A percentile compares a stretch with the other conserved stretches of the same genome.
phyloP scores from a whole-genome alignment of 2,888 invertebrate species.

The Pterostichus madidus region DNA sequence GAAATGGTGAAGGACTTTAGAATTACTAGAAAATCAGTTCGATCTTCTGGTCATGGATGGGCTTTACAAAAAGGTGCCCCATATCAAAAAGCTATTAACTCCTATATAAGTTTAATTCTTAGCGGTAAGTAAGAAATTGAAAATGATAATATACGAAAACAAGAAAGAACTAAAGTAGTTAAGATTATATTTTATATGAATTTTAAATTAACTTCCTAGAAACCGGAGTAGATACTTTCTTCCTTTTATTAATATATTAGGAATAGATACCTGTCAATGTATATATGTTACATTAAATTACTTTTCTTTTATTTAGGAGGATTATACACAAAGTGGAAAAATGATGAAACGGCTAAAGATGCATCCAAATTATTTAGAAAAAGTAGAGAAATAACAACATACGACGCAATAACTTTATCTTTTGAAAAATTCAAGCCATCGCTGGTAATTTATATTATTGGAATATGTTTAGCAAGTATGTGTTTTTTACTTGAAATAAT shows the following conservation, averaged over 20 bases:
- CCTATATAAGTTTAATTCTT: conserved; percentile 55
- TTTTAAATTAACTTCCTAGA: too few species aligned
- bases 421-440: conserved; percentile 38
- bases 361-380: conserved; percentile 11
- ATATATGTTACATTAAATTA: too few species aligned
- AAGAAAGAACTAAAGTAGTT: too few species aligned
- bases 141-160: too few species aligned
- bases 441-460: conserved; percentile 39
- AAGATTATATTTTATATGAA: too few species aligned
- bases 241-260: too few species aligned
- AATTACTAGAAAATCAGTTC: conserved; percentile 65
- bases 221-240: too few species aligned
- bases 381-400: conserved; percentile 31
- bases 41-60: conserved; percentile 67
- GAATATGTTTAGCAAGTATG: conserved; percentile 35
- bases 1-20: conserved; percentile 35
- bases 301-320: conserved; percentile 28
- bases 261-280: too few species aligned
- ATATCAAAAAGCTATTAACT: conserved; percentile 64
- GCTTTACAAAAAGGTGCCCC: conserved; percentile 64
- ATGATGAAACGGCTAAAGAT: conserved; percentile 52
- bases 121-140: conserved; percentile 48
- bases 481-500: conserved; percentile 56
- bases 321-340: conserved; percentile 55
- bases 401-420: conserved; percentile 25